These are phyloP conservation scores for Limnothrissa miodon DNA, from an alignment of 2,113 vertebrate species.

Conservation along the genomic window DNA sequence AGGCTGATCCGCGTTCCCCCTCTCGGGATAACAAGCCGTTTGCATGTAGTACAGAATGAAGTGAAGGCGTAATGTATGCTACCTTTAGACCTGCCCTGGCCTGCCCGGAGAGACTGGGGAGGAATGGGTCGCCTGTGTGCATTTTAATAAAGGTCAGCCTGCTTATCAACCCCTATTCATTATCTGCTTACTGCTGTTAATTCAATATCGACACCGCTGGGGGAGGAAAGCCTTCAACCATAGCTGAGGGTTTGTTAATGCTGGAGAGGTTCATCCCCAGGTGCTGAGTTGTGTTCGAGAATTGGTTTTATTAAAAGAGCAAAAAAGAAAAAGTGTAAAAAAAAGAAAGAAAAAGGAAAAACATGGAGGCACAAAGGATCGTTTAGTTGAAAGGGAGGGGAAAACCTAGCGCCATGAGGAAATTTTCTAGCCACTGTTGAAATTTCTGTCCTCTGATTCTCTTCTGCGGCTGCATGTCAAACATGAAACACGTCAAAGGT, in stretches of 20 bases:
- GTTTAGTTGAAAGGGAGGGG: too few species aligned
- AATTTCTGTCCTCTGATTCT: not conserved
- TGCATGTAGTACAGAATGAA: slow-evolving; percentile 42
- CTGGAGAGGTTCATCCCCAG: slow-evolving; percentile 16
- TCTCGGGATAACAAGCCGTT: not conserved
- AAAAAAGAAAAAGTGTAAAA: not conserved
- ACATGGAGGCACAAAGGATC: not conserved
- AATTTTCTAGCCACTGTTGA: not conserved
- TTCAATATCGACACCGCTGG: slow-evolving; percentile 54
- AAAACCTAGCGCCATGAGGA: not conserved
- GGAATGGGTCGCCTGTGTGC: slow-evolving; percentile 54
- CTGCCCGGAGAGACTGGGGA: slow-evolving; percentile 23
- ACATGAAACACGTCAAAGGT: not conserved
- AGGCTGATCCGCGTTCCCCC: not conserved
- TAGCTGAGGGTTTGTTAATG: slow-evolving; percentile 20
- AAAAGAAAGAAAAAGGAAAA: not conserved
- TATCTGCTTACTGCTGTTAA: slow-evolving; percentile 66
- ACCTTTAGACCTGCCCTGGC: slow-evolving; percentile 41
- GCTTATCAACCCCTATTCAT: slow-evolving; percentile 68
- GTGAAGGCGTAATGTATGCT: slow-evolving; percentile 52
- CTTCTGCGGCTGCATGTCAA: not conserved
- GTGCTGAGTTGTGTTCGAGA: not conserved
- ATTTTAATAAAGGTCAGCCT: slow-evolving; percentile 74
- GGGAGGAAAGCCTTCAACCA: slow-evolving; percentile 38
- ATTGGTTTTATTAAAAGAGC: not conserved